These are phyloP conservation scores for Rousettus leschenaultii DNA, from an alignment of 2,113 vertebrate species.

Conservation along the genomic window DNA sequence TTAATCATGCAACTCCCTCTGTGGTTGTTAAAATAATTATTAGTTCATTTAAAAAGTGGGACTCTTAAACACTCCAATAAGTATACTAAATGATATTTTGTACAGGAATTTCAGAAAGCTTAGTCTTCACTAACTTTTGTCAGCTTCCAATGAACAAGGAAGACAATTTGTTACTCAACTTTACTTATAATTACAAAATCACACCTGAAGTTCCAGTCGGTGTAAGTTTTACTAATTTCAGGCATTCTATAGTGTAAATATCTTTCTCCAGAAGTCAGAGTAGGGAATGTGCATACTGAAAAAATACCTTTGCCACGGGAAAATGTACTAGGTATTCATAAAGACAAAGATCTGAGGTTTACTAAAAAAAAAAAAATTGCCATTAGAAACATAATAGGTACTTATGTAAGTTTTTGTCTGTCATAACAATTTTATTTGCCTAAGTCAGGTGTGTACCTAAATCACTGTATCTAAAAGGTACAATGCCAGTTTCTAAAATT, in stretches of 20 bases:
- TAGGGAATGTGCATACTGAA: background rate
- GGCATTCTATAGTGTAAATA: background rate
- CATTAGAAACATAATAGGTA: background rate
- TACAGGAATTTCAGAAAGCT: background rate
- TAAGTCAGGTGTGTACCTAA: background rate
- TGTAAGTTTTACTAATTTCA: constrained; percentile 24
- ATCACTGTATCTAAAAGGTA: background rate
- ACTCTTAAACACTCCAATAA: background rate
- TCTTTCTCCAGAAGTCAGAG: background rate
- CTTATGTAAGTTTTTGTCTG: background rate
- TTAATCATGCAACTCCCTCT: constrained; percentile 7
- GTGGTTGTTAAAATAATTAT: constrained; percentile 21
- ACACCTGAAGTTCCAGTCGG: background rate
- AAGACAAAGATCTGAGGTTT: background rate
- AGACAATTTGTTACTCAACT: background rate
- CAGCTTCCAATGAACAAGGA: background rate
- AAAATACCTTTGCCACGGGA: background rate
- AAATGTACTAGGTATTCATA: background rate
- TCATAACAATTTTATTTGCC: background rate
- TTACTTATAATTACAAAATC: constrained; percentile 35
- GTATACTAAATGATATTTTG: background rate
- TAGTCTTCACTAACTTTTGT: background rate
- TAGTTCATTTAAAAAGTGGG: background rate
- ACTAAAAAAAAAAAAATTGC: background rate
- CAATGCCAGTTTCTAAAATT: constrained; percentile 26